A percentile compares a stretch with the other conserved stretches of the same genome.
Conservation (phyloP, 1,140 invertebrate species). For the Drosophila bipectinata region DNA sequence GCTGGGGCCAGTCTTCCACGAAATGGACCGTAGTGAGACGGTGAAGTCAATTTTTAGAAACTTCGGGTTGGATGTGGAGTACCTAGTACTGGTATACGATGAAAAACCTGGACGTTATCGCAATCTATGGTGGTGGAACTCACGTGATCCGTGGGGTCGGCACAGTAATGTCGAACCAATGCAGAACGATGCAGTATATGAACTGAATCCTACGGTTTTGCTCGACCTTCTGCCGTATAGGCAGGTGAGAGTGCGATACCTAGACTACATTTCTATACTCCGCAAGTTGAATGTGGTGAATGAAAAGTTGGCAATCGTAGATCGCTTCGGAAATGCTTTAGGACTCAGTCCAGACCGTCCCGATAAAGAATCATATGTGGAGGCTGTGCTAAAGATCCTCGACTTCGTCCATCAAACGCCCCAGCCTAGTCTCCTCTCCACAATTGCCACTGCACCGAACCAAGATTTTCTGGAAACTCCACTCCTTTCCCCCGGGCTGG, state of each 20-base stretch:
- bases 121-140: too few species aligned
- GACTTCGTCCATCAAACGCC: background rate
- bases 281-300: slow-evolving; percentile 11
- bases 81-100: slow-evolving; percentile 24
- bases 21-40: too few species aligned
- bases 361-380: slow-evolving; percentile 2
- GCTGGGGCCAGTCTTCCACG: too few species aligned
- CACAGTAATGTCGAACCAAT: too few species aligned
- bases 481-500: background rate
- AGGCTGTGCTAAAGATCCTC: background rate
- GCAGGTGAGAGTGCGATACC: slow-evolving; percentile 7
- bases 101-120: background rate
- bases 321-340: slow-evolving; percentile 7
- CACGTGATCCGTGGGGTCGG: too few species aligned
- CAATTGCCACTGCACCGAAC: too few species aligned
- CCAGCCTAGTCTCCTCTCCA: too few species aligned
- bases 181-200: too few species aligned
- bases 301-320: slow-evolving; percentile 15
- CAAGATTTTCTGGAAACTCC: slow-evolving; percentile 5
- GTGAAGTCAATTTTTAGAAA: too few species aligned
- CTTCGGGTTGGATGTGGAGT: too few species aligned
- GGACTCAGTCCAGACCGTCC: background rate
- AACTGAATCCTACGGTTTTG: background rate
- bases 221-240: slow-evolving; percentile 1
- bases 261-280: background rate